These are phyloP conservation scores for Hydra vulgaris DNA, from an alignment of 30 jellyfish, hydroid and myxozoan genomes.

Conservation along the genomic window DNA sequence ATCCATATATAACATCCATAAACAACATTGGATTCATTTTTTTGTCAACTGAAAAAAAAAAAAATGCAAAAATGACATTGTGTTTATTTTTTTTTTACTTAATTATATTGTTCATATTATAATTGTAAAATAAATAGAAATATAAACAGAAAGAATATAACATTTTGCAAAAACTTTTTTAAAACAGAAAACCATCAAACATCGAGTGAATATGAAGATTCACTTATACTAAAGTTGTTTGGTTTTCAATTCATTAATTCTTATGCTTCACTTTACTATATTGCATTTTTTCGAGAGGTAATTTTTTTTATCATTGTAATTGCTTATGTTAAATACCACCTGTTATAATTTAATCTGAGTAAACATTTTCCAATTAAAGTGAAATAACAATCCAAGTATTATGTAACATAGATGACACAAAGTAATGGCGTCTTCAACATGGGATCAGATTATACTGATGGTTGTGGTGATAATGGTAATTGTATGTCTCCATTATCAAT, in stretches of 20 bases:
- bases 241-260: conserved; percentile 86
- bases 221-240: conserved; percentile 70
- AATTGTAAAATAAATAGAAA: no score
- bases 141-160: no score
- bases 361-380: neutral
- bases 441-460: conserved; percentile 68
- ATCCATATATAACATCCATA: no score
- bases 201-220: conserved; percentile 66
- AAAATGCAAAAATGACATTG: neutral
- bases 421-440: conserved; percentile 53
- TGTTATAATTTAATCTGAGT: no score
- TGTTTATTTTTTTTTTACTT: neutral
- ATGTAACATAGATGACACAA: no score
- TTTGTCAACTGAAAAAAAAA: no score
- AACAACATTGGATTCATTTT: no score
- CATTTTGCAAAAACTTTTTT: no score
- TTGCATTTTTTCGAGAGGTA: conserved; percentile 94
- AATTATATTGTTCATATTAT: no score
- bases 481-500: conserved; percentile 74
- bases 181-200: conserved; percentile 67
- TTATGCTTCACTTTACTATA: conserved; percentile 66
- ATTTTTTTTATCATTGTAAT: neutral
- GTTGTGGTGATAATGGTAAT: conserved; percentile 62
- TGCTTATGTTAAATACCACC: no score
- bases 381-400: no score